phyloP scores from a whole-genome alignment of 2,888 invertebrate genomes.

The Zhuqinia jingwanae region DNA sequence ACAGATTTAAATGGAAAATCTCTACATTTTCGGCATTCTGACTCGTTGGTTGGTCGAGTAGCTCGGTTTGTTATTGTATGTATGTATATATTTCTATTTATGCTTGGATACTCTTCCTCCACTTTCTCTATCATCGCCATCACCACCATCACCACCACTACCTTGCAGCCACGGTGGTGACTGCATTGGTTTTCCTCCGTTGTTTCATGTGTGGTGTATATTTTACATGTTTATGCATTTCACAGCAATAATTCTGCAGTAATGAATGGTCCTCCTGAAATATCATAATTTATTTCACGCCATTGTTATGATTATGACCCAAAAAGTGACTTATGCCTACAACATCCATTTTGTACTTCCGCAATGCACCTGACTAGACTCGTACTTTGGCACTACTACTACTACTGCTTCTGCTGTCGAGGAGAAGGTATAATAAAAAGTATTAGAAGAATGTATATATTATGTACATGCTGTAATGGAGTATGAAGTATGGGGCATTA shows the following conservation, averaged over 20 bases:
- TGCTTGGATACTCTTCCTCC: background rate
- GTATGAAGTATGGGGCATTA: background rate
- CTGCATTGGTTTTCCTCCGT: conserved; percentile 57
- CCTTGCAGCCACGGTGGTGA: conserved; percentile 16
- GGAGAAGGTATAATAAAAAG: background rate
- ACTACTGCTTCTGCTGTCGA: no score
- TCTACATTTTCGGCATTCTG: conserved; percentile 35
- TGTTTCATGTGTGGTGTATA: background rate
- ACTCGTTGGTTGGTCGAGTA: conserved; percentile 69
- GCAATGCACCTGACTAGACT: background rate
- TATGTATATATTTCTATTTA: no score
- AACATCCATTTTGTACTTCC: conserved; percentile 28
- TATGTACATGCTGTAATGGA: background rate
- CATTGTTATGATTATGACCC: conserved; percentile 25
- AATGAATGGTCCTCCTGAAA: conserved; percentile 35
- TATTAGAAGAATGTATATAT: no score
- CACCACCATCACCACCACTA: conserved; percentile 20
- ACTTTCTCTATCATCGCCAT: conserved; percentile 3
- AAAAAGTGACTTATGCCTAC: conserved; percentile 10
- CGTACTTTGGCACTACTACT: no score
- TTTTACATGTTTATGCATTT: background rate
- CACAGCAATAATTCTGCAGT: conserved; percentile 12
- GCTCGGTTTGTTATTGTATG: conserved; percentile 68
- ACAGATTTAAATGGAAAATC: conserved; percentile 14
- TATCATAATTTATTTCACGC: conserved; percentile 29